Evolutionary conservation across 2,113 vertebrate species (phyloP), one percentile per base, ranked within the genome.

Genomic region (Menura novaehollandiae): DNA sequence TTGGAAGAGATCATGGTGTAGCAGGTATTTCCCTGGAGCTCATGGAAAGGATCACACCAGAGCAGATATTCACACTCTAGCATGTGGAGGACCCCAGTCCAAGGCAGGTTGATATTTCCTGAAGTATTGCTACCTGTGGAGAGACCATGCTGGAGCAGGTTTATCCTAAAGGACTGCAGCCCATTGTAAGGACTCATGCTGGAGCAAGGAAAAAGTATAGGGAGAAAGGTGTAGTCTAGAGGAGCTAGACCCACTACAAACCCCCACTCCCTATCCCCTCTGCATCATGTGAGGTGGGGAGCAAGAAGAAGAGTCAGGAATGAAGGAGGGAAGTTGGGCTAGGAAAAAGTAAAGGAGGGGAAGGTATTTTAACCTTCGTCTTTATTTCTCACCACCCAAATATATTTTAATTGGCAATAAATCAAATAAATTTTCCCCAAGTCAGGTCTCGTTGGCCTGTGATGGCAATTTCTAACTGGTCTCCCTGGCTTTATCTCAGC

Each of bases 401-500:
- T 64, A 53, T 84, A 39, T 73, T 86, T 94, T 73, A 80, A 80
- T 13, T 52, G 27, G 7, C 21, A 76, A 33, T 32, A 76, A 93
- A 76, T 35, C 23, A 78, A 86, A 62, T 41, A 63, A 17, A 21
- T 51, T 76, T 93, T 73, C 53, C 14, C 28, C 37, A 87, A 47
- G 10, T 60, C 2, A 2, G 68, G 27, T 12, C 51, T 49, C 9
- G 0, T 85, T 77, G 69, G 13, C 27, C 32, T 9, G 1, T 53
- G 10, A 81, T 37, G 11, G 15, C 18, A 66, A 49, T 41, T 35
- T 46, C 35, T 56, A 62, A 81, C 24, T 41, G 28, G 63, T 88
- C 24, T 41, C 28, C 41, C 5, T 81, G 26, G 33, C 59, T 80
- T 75, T 56, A 78, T 66, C 28, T 71, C 6, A 4, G 69, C 2